A percentile compares a stretch with the other conserved stretches of the same genome.
Conservation (phyloP, 2,113 vertebrate genomes). For the Anser cygnoides region DNA sequence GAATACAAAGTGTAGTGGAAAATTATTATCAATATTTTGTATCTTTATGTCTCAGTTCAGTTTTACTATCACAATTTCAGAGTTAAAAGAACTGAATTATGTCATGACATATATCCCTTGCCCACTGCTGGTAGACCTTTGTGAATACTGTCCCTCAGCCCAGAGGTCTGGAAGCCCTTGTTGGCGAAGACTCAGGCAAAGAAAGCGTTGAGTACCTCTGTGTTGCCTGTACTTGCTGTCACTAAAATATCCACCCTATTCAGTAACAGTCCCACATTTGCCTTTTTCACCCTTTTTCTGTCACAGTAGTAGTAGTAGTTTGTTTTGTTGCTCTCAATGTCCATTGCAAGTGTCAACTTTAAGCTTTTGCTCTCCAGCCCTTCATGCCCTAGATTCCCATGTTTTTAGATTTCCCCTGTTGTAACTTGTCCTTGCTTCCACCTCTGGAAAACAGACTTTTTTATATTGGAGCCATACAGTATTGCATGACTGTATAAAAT, state of each 20-base stretch:
- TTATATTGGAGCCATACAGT: neutral
- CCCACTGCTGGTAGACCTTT: neutral
- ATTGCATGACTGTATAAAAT: neutral
- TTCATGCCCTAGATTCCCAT: neutral
- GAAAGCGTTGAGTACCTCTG: neutral
- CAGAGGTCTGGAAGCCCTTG: neutral
- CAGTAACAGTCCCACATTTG: neutral
- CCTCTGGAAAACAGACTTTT: neutral
- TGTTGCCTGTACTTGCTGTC: neutral
- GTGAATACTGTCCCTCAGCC: neutral
- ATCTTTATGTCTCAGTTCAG: neutral
- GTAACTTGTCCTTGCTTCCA: neutral
- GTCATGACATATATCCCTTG: neutral
- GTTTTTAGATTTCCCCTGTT: neutral
- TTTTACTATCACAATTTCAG: neutral
- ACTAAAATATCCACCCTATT: neutral
- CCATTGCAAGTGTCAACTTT: neutral
- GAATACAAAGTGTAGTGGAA: neutral
- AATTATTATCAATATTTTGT: neutral
- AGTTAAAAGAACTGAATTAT: neutral
- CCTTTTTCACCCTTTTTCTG: neutral
- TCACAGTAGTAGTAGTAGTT: rapidly evolving
- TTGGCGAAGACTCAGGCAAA: neutral
- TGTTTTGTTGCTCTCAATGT: neutral
- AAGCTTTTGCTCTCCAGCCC: neutral